phyloP scores from a whole-genome alignment of 2,797 vertebrate genomes.

The Danio albolineatus region DNA sequence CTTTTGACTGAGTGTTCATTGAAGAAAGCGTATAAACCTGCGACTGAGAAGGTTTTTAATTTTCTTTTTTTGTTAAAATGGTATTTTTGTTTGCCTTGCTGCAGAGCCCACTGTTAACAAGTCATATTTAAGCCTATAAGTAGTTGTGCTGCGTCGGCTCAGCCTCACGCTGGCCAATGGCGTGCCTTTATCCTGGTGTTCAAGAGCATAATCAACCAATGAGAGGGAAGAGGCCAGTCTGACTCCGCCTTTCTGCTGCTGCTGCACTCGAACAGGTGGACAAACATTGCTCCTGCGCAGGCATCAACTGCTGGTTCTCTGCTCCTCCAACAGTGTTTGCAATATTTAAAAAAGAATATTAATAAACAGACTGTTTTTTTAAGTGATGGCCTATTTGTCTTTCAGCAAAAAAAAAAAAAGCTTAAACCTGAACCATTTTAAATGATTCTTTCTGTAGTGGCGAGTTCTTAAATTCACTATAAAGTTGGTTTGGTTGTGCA shows the following conservation, averaged over 20 bases:
- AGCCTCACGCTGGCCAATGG: constrained; percentile 60
- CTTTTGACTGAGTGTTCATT: constrained; percentile 17
- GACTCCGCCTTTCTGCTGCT: constrained; percentile 84
- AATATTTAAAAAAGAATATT: constrained; percentile 83
- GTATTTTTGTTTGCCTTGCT: constrained; percentile 72
- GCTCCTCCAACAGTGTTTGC: constrained; percentile 84
- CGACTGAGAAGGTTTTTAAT: constrained; percentile 48
- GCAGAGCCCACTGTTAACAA: constrained; percentile 71
- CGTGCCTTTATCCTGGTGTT: constrained; percentile 61
- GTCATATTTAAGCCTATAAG: constrained; percentile 61
- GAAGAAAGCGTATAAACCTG: constrained; percentile 24
- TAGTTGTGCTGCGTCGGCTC: constrained; percentile 52
- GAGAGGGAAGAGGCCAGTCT: constrained; percentile 70
- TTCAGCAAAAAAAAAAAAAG: neutral
- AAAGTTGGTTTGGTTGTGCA: constrained; percentile 9
- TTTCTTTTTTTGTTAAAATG: constrained; percentile 45
- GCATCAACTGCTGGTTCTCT: constrained; percentile 77
- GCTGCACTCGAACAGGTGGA: constrained; percentile 70
- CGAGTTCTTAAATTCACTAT: neutral
- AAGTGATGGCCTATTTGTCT: constrained; percentile 51
- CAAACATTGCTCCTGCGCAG: constrained; percentile 51
- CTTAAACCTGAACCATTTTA: neutral
- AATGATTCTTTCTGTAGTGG: neutral
- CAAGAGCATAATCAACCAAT: constrained; percentile 65
- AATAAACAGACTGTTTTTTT: constrained; percentile 89